These are phyloP conservation scores for Nannobrachium achirus DNA, from an alignment of 2,113 vertebrate genomes.

Conservation along the genomic window DNA sequence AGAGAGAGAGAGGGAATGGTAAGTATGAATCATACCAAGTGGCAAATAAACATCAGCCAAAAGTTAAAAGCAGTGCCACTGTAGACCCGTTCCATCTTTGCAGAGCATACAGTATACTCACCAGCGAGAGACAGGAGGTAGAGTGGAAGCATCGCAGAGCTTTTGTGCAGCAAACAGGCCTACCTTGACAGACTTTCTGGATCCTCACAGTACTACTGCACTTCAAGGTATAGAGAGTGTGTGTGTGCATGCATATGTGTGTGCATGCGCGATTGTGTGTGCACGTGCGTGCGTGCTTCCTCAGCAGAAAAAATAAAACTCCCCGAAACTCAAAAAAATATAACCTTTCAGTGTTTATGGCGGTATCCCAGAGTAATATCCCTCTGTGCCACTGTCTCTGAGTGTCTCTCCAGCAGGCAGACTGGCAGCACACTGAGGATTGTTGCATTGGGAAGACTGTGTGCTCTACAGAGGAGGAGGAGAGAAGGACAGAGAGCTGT, in stretches of 20 bases:
- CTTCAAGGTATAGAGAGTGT: not conserved
- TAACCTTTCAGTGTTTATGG: not conserved
- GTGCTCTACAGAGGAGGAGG: constrained; percentile 20
- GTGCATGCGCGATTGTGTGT: no score
- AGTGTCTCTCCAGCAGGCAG: constrained; percentile 66
- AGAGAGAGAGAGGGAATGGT: constrained; percentile 37
- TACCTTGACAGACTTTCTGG: not conserved
- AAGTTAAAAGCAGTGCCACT: constrained; percentile 17
- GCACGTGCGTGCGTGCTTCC: not conserved
- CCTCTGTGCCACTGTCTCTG: constrained; percentile 8
- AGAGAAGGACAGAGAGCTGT: not conserved
- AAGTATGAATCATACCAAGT: constrained; percentile 67
- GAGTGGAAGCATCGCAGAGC: constrained; percentile 58
- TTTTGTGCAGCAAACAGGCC: not conserved
- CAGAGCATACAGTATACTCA: constrained; percentile 52
- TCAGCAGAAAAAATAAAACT: not conserved
- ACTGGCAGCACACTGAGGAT: constrained; percentile 63
- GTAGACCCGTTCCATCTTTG: not conserved
- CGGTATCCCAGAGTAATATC: not conserved
- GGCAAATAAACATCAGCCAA: constrained; percentile 41
- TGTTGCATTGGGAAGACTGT: constrained; percentile 25
- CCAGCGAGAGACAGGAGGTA: constrained; percentile 65
- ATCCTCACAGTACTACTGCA: not conserved
- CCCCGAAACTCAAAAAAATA: not conserved
- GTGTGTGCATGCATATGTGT: not conserved